These are phyloP conservation scores for Malurus elegans DNA, from an alignment of 2,113 vertebrate species.

Conservation along the genomic window DNA sequence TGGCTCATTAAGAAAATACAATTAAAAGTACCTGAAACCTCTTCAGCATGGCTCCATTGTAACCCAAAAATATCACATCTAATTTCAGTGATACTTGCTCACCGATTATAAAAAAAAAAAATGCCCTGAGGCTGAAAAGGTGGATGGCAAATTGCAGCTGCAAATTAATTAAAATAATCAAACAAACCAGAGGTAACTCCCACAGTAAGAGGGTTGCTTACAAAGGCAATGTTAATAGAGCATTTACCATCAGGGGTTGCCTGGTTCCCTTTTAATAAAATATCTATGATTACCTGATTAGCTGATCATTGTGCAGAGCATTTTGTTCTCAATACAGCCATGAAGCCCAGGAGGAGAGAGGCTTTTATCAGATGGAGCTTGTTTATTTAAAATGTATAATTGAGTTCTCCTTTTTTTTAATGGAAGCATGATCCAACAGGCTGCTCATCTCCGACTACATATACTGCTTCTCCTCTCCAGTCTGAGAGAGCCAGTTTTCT, in stretches of 20 bases:
- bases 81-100: constrained; percentile 27
- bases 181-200: constrained; percentile 20
- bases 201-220: constrained; percentile 13
- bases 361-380: constrained; percentile 12
- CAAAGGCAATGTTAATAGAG: background rate
- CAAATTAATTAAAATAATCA: constrained; percentile 60
- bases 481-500: background rate
- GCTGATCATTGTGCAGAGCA: background rate
- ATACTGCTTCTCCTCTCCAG: background rate
- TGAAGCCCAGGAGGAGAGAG: background rate
- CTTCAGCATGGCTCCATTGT: background rate
- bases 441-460: background rate
- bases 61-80: constrained; percentile 9
- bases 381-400: constrained; percentile 23
- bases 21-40: constrained; percentile 9
- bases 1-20: constrained; percentile 30
- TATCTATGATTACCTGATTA: constrained; percentile 43
- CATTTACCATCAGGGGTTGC: constrained; percentile 14
- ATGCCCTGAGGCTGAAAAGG: constrained; percentile 9
- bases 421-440: background rate
- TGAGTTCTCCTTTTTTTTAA: constrained; percentile 9
- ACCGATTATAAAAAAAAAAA: background rate
- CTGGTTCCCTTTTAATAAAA: constrained; percentile 22
- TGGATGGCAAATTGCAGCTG: constrained; percentile 31
- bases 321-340: background rate